Conservation (phyloP, 1,140 invertebrate species). For the Propsilocerus akamusi region DNA sequence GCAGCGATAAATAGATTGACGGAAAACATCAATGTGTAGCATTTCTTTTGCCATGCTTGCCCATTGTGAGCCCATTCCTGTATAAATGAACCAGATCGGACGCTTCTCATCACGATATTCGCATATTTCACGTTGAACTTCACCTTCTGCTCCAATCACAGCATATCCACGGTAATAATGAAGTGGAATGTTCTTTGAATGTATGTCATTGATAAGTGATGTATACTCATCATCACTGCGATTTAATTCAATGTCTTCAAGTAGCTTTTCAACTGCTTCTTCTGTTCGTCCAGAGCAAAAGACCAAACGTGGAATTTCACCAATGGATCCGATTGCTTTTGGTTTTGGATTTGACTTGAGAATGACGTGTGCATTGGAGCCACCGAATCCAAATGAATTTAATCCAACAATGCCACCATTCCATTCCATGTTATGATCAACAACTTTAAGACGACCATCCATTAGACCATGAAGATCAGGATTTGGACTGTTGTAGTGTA, state of each 20-base stretch:
- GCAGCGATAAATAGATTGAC: constrained; percentile 52
- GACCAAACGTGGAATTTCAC: constrained; percentile 47
- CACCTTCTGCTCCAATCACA: constrained; percentile 34
- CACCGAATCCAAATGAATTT: constrained; percentile 96
- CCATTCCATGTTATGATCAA: constrained; percentile 59
- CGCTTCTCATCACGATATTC: constrained; percentile 33
- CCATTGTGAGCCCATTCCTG: constrained; percentile 96
- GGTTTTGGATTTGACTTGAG: constrained; percentile 59
- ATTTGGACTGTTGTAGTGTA: constrained; percentile 79
- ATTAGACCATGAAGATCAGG: constrained; percentile 67
- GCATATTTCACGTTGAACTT: constrained; percentile 20
- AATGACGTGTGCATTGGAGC: constrained; percentile 85
- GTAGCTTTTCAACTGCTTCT: constrained; percentile 48
- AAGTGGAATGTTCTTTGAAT: constrained; percentile 42
- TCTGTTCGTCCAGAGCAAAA: constrained; percentile 70
- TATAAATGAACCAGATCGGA: constrained; percentile 86
- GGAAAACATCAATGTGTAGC: constrained; percentile 63
- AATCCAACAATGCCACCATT: constrained; percentile 70
- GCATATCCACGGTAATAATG: constrained; percentile 62
- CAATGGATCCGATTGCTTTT: constrained; percentile 33
- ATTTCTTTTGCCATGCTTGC: constrained; percentile 77
- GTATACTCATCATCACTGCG: constrained; percentile 55
- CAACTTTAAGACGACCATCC: constrained; percentile 76
- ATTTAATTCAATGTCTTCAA: constrained; percentile 38
- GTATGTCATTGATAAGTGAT: constrained; percentile 54